Evolutionary conservation across 2,888 invertebrate genomes (phyloP).

Genomic region (Sarcophaga caerulescens): DNA sequence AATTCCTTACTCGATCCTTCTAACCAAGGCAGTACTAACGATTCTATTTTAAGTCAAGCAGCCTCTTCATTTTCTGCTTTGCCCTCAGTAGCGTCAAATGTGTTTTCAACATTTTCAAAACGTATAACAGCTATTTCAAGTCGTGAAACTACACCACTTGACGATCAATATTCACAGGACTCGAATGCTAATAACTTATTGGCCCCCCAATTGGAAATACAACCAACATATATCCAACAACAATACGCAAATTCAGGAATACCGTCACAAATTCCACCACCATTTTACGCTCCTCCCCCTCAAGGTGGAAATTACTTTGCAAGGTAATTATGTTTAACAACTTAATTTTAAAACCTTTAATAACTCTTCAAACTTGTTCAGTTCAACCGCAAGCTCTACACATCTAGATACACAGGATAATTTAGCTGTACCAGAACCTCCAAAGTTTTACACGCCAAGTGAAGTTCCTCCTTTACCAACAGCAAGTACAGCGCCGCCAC

Average conservation of each 20-base stretch:
- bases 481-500: slow-evolving; percentile 48
- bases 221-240: slow-evolving; percentile 75
- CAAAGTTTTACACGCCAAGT: slow-evolving; percentile 78
- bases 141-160: slow-evolving; percentile 69
- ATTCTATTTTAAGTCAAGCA: slow-evolving; percentile 78
- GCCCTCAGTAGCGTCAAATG: slow-evolving; percentile 84
- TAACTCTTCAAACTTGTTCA: background rate
- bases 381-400: slow-evolving; percentile 12
- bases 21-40: slow-evolving; percentile 68
- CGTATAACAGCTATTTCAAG: slow-evolving; percentile 75
- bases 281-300: slow-evolving; percentile 51
- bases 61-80: slow-evolving; percentile 82
- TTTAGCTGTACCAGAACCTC: slow-evolving; percentile 72
- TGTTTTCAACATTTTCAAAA: slow-evolving; percentile 83
- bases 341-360: background rate
- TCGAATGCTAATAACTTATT: slow-evolving; percentile 65
- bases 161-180: slow-evolving; percentile 69
- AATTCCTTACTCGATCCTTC: slow-evolving; percentile 75
- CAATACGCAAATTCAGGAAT: slow-evolving; percentile 31
- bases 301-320: slow-evolving; percentile 33
- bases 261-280: slow-evolving; percentile 38
- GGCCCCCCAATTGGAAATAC: slow-evolving; percentile 75
- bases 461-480: slow-evolving; percentile 71
- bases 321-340: slow-evolving; percentile 52
- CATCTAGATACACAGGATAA: slow-evolving; percentile 36